These are phyloP conservation scores for Coremacera marginata DNA, from an alignment of 2,888 invertebrate species.

Conservation along the genomic window DNA sequence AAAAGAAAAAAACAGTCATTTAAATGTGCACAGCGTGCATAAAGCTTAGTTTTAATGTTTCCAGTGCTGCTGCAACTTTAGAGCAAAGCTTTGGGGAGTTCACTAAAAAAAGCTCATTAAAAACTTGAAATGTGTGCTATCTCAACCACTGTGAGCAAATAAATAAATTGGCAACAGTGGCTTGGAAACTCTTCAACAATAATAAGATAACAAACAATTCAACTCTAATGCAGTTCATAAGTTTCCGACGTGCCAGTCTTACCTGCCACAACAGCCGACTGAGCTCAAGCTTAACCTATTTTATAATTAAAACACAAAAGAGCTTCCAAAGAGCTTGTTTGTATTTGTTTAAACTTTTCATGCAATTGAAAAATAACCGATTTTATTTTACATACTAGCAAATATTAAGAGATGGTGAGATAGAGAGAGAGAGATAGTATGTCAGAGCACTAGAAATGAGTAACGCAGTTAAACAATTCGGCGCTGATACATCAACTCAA, in stretches of 20 bases:
- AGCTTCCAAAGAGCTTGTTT: too few species aligned
- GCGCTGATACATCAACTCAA: too few species aligned
- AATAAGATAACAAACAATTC: neutral
- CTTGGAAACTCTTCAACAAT: neutral
- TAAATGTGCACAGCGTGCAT: neutral
- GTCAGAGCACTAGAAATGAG: too few species aligned
- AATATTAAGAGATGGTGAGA: too few species aligned
- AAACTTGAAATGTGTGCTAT: neutral
- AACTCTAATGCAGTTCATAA: neutral
- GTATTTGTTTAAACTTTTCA: too few species aligned
- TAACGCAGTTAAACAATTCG: too few species aligned
- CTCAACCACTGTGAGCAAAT: neutral
- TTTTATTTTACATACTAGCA: too few species aligned
- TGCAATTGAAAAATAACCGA: too few species aligned
- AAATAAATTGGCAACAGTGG: neutral
- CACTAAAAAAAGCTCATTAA: neutral
- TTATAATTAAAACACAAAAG: too few species aligned
- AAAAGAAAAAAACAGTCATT: neutral
- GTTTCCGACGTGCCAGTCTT: slow-evolving; percentile 19
- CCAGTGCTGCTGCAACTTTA: slow-evolving; percentile 6
- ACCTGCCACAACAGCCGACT: neutral
- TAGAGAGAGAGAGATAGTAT: too few species aligned
- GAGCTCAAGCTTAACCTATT: too few species aligned
- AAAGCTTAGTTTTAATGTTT: neutral
- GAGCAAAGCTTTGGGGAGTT: neutral